Percentiles rank a stretch among this genome's conserved stretches.
phyloP scores from a whole-genome alignment of 2,888 invertebrate species.

The Drosophila fungiperda region DNA sequence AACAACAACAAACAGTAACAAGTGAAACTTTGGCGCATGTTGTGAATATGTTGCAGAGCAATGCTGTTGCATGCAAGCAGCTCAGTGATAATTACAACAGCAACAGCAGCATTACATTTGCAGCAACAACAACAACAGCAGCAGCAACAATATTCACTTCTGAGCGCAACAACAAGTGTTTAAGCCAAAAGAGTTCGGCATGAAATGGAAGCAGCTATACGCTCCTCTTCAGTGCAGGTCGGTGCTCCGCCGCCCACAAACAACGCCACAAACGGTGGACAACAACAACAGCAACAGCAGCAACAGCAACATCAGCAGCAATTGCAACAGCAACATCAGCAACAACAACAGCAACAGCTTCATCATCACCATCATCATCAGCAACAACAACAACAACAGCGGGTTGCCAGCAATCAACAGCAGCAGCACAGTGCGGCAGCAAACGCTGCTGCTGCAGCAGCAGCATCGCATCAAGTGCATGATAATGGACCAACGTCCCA shows the following conservation, averaged over 20 bases:
- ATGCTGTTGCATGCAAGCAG: conserved; percentile 65
- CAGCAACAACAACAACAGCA: conserved; percentile 34
- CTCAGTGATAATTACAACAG: conserved; percentile 58
- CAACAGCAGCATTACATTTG: conserved; percentile 32
- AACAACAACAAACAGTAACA: conserved; percentile 28
- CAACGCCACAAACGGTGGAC: conserved; percentile 80
- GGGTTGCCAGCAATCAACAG: conserved; percentile 64
- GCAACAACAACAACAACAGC: conserved; percentile 62
- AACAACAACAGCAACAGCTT: conserved; percentile 56
- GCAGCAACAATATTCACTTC: conserved; percentile 43
- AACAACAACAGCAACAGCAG: conserved; percentile 77
- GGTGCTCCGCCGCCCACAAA: conserved; percentile 85
- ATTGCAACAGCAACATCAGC: conserved; percentile 55
- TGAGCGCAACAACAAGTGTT: conserved; percentile 79
- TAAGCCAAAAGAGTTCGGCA: conserved; percentile 85
- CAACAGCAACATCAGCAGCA: conserved; percentile 56
- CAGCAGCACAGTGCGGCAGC: conserved; percentile 63
- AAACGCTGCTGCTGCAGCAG: conserved; percentile 56
- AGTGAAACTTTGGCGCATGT: conserved; percentile 37
- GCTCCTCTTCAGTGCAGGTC: conserved; percentile 86
- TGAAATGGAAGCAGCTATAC: conserved; percentile 86
- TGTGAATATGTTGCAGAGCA: conserved; percentile 71
- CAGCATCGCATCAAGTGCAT: conserved; percentile 67
- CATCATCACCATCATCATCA: conserved; percentile 57
- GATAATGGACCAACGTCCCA: conserved; percentile 79